Evolutionary conservation across 2,888 invertebrate genomes (phyloP), one percentile per base, ranked within the genome.

Genomic region (Aphodius sticticus): DNA sequence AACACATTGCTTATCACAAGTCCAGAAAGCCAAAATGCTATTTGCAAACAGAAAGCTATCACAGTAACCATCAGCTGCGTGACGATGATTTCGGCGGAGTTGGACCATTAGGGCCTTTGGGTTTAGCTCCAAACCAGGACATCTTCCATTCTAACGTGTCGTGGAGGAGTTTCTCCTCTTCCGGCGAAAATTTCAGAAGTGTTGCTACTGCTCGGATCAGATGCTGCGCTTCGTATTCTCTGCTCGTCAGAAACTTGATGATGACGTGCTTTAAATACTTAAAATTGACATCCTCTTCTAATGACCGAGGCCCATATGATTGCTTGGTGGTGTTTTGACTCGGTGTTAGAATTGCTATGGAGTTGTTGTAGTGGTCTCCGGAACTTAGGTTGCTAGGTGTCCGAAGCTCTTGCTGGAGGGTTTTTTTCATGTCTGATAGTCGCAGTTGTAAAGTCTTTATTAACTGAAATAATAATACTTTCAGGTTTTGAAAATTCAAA

Each of bases 251-350:
- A 89, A 98, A 98, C 87, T 97, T 96, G 3, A 98, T 94, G 82
- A 98, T 93, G 82, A 98, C 98, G 90, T 98, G 97, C 87, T 97
- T 97, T 80, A 98, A 91, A 88, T 98, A 98, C 87, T 93, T 93
- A 86, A 95, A 95, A 90, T 95, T 96, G 76, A 96, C 93, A 85
- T 95, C 95, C 81, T 94, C 92, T 84, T 91, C 91, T 82, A 89
- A 89, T 78, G 88, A 86, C 76, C 84, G 84, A 9, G 78, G 77
- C 12, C 77, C 78, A 16, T 77, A 79, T 16, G 79, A 78, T 69
- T 83, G 81, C 7, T 81, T 88, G 0, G 90, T 90, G 78, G 90
- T 90, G 6, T 89, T 90, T 84, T 90, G 90, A 90, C 93, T 92
- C 82, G 93, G 93, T 82, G 92, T 92, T 77, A 94, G 91, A 83